These are phyloP conservation scores for Onychomys arenicola DNA, from an alignment of 2,797 vertebrate genomes.

Conservation along the genomic window DNA sequence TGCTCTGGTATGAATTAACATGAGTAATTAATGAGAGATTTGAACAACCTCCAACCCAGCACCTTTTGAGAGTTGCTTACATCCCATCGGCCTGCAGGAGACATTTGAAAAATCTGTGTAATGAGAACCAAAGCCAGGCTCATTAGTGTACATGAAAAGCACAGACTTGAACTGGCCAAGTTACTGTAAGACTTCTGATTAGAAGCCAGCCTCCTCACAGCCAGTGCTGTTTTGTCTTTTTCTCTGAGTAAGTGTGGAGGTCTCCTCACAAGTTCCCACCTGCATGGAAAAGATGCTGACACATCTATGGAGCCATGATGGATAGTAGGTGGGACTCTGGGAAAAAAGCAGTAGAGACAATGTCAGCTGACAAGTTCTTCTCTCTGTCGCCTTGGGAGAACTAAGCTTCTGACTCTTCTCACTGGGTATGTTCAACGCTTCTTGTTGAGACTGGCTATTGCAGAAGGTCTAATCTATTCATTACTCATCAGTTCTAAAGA, in stretches of 20 bases:
- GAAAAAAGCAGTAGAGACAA: neutral
- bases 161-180: conserved; percentile 42
- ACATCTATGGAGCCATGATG: neutral
- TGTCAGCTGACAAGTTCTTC: neutral
- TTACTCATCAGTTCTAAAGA: neutral
- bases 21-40: conserved; percentile 84
- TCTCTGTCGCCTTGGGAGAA: neutral
- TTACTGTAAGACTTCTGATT: neutral
- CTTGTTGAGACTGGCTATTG: neutral
- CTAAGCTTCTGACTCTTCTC: neutral
- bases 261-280: neutral
- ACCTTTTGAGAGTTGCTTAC: conserved; percentile 74
- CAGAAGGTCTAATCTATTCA: neutral
- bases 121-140: conserved; percentile 60
- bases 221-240: neutral
- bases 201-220: conserved; percentile 54
- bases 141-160: neutral
- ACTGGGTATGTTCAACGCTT: neutral
- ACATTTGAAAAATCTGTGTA: conserved; percentile 32
- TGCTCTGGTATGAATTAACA: conserved; percentile 76
- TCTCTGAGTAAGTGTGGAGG: neutral
- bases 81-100: conserved; percentile 36
- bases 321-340: too few species aligned
- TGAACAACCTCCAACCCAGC: conserved; percentile 74
- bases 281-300: neutral